Evolutionary conservation across 2,113 vertebrate genomes (phyloP).

Genomic region (Equus quagga): DNA sequence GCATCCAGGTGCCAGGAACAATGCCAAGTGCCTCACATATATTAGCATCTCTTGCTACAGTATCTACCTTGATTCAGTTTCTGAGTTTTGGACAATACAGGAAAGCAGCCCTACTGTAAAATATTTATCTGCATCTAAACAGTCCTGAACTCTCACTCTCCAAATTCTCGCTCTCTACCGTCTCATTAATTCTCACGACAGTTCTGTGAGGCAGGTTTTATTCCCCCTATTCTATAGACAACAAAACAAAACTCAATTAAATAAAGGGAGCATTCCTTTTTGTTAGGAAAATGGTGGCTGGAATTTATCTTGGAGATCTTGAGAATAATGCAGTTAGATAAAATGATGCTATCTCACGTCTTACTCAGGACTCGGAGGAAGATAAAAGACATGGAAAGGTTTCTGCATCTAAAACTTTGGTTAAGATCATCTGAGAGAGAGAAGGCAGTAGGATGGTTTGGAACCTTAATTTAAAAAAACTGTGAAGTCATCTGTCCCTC

Average conservation of each 20-base stretch:
- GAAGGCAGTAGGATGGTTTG: background rate
- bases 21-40: background rate
- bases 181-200: background rate
- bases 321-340: constrained; percentile 26
- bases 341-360: background rate
- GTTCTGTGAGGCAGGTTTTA: background rate
- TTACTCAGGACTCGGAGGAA: background rate
- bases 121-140: background rate
- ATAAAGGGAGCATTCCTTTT: background rate
- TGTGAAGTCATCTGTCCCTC: background rate
- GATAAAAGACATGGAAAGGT: background rate
- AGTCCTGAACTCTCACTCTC: background rate
- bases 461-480: background rate
- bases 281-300: background rate
- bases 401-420: constrained; percentile 3
- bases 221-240: background rate
- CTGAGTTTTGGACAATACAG: background rate
- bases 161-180: background rate
- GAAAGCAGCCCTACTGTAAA: background rate
- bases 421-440: background rate
- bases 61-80: background rate
- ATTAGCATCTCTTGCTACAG: background rate
- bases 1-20: background rate
- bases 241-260: background rate
- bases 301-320: background rate